These are phyloP conservation scores for Tarsius wallacei DNA, from an alignment of 2,797 vertebrate genomes.

Conservation along the genomic window DNA sequence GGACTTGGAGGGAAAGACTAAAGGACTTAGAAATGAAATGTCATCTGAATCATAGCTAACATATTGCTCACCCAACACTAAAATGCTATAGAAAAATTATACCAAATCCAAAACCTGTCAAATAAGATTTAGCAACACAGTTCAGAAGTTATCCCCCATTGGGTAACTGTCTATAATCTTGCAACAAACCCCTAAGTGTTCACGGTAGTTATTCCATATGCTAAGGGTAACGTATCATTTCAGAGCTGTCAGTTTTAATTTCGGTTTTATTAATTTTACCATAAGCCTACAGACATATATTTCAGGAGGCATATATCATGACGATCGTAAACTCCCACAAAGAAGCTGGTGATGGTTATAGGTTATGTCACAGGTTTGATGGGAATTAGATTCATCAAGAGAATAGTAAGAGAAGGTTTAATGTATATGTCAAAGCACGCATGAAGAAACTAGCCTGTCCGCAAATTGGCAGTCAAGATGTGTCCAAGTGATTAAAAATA, in stretches of 20 bases:
- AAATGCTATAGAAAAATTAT: constrained; percentile 88
- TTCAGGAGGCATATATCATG: constrained; percentile 88
- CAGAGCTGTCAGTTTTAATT: constrained; percentile 92
- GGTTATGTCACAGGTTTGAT: constrained; percentile 82
- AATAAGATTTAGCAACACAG: constrained; percentile 91
- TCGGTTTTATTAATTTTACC: constrained; percentile 91
- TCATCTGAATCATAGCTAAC: constrained; percentile 83
- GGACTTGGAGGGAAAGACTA: constrained; percentile 63
- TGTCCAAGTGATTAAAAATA: constrained; percentile 68
- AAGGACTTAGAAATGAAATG: constrained; percentile 76
- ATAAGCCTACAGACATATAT: constrained; percentile 88
- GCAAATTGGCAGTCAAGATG: constrained; percentile 70
- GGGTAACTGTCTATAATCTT: constrained; percentile 91
- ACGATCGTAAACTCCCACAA: constrained; percentile 85
- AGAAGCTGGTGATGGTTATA: constrained; percentile 83
- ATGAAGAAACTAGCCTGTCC: constrained; percentile 69
- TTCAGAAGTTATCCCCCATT: constrained; percentile 90
- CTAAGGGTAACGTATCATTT: constrained; percentile 90
- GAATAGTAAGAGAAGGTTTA: constrained; percentile 74
- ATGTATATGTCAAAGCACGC: constrained; percentile 78
- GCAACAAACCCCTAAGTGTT: constrained; percentile 90
- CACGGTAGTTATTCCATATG: constrained; percentile 90
- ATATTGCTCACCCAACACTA: constrained; percentile 85
- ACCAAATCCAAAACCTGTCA: constrained; percentile 91
- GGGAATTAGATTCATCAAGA: constrained; percentile 78